A percentile compares a stretch with the other conserved stretches of the same genome.
phyloP scores from a whole-genome alignment of 2,888 invertebrate genomes.

The Tipula lateralis region DNA sequence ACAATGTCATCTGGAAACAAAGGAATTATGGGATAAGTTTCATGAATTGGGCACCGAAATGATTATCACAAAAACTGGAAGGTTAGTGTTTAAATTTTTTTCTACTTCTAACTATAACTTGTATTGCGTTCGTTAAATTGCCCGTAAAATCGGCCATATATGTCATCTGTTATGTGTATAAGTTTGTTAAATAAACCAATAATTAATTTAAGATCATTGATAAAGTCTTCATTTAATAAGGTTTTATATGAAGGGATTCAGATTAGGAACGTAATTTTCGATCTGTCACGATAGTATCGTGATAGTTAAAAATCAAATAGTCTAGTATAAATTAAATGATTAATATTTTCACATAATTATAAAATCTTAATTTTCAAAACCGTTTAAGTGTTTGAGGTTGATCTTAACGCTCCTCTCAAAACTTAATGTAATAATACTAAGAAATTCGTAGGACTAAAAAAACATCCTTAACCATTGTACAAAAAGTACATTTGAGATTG shows the following conservation, averaged over 20 bases:
- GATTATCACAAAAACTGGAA: slow-evolving; percentile 97
- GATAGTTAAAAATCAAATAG: too few species aligned
- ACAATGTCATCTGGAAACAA: slow-evolving; percentile 89
- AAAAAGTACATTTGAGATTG: too few species aligned
- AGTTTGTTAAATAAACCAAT: background rate
- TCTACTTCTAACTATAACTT: too few species aligned
- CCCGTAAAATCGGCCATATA: background rate
- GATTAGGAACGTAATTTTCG: background rate
- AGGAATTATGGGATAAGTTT: slow-evolving; percentile 98
- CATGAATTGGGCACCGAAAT: slow-evolving; percentile 92
- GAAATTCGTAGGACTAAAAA: too few species aligned
- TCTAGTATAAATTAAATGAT: too few species aligned
- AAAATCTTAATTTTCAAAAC: too few species aligned
- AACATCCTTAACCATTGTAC: too few species aligned
- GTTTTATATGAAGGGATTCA: background rate
- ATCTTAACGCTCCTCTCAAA: too few species aligned
- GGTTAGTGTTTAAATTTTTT: slow-evolving; percentile 55
- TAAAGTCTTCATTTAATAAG: background rate
- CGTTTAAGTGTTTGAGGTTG: too few species aligned
- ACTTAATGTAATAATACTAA: too few species aligned
- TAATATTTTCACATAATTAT: too few species aligned
- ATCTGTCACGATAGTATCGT: background rate
- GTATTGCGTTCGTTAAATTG: background rate
- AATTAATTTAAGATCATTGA: background rate
- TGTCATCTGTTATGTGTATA: background rate